Evolutionary conservation across 1,140 invertebrate genomes (phyloP).

Genomic region (Geopemphigus sp.): DNA sequence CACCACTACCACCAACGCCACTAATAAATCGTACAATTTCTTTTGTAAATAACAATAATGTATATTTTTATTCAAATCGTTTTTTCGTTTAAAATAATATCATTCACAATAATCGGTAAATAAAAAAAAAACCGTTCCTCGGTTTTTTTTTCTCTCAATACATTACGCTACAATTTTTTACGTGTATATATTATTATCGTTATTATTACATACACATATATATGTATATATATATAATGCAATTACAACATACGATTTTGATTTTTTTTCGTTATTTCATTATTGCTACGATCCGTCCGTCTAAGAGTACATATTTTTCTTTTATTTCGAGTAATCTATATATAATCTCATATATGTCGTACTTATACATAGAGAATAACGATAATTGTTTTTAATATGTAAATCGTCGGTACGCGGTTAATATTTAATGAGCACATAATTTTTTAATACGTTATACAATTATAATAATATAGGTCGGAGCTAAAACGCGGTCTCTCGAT

Average conservation of each 20-base stretch:
- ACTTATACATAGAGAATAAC: conserved; percentile 23
- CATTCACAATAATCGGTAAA: conserved; percentile 43
- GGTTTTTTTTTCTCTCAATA: conserved; percentile 35
- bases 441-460: not conserved
- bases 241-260: no score
- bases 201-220: not conserved
- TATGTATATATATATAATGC: no score
- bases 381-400: conserved; percentile 7
- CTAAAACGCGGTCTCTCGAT: conserved; percentile 1
- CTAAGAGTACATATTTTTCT: conserved; percentile 29
- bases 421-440: conserved; percentile 45
- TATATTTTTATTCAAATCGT: conserved; percentile 27
- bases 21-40: no score
- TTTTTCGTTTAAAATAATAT: conserved; percentile 18
- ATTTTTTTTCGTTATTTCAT: conserved; percentile 10
- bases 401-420: conserved; percentile 7
- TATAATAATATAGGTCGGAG: not conserved
- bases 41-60: conserved; percentile 41
- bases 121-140: conserved; percentile 29
- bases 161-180: conserved; percentile 8
- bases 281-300: conserved; percentile 26
- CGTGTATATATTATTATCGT: conserved; percentile 10
- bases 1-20: no score
- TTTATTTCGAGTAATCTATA: not conserved
- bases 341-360: not conserved